Conservation (phyloP, 1,140 invertebrate genomes). For the Dinoponera quadriceps region DNA sequence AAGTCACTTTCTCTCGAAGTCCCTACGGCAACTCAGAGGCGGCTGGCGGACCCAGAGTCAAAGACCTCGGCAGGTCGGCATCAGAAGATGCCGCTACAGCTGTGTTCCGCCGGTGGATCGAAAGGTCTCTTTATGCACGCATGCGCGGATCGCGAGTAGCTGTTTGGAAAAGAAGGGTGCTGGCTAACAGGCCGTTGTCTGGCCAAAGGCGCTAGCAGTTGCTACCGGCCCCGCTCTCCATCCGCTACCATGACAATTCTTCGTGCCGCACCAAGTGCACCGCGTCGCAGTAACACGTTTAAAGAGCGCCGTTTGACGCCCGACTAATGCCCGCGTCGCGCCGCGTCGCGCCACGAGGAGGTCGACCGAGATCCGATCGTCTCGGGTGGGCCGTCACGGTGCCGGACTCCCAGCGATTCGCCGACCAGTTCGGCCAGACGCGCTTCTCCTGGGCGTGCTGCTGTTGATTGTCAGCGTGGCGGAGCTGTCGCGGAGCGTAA, state of each 20-base stretch:
- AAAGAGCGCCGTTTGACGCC: slow-evolving; percentile 29
- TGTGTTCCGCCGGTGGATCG: slow-evolving; percentile 46
- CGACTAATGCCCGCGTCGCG: slow-evolving; percentile 40
- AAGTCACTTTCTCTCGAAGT: slow-evolving; percentile 31
- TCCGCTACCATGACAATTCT: slow-evolving; percentile 68
- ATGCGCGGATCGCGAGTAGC: slow-evolving; percentile 47
- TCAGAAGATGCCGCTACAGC: slow-evolving; percentile 51
- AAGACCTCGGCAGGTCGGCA: slow-evolving; percentile 19
- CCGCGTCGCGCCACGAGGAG: slow-evolving; percentile 19
- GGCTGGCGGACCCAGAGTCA: background rate
- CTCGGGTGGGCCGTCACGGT: slow-evolving; percentile 24
- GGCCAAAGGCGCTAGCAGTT: slow-evolving; percentile 66
- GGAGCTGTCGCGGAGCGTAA: slow-evolving; percentile 3
- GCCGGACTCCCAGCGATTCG: background rate
- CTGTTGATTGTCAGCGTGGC: slow-evolving; percentile 16
- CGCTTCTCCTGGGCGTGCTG: background rate
- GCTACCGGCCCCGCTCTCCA: slow-evolving; percentile 63
- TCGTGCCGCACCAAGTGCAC: slow-evolving; percentile 57
- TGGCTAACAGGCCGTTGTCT: slow-evolving; percentile 60
- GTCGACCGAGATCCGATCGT: slow-evolving; percentile 16
- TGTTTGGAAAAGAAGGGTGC: slow-evolving; percentile 59
- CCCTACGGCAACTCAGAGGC: background rate
- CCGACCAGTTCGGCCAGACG: slow-evolving; percentile 21
- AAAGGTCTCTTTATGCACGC: slow-evolving; percentile 53
- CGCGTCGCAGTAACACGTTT: slow-evolving; percentile 30